Conservation (phyloP, 2,888 invertebrate species). For the Eucriotettix oculatus region DNA sequence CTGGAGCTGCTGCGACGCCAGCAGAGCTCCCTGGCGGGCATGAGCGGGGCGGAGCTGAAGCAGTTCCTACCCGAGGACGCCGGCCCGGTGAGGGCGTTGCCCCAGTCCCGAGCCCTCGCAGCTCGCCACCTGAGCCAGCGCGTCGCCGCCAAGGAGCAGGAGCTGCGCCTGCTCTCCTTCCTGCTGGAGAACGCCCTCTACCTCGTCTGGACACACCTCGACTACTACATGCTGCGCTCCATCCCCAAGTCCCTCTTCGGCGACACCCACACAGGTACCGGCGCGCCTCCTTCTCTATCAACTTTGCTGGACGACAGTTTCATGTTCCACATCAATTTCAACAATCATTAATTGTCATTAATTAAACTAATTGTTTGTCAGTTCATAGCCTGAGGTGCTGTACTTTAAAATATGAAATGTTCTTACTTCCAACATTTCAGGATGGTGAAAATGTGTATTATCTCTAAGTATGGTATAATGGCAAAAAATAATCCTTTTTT, state of each 20-base stretch:
- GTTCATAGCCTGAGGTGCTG: too few relatives aligned
- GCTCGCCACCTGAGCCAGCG: slow-evolving; percentile 30
- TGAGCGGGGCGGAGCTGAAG: slow-evolving; percentile 17
- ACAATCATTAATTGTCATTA: too few relatives aligned
- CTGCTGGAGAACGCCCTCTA: slow-evolving; percentile 56
- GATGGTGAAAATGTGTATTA: too few relatives aligned
- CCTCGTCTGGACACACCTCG: slow-evolving; percentile 60
- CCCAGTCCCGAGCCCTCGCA: slow-evolving; percentile 15
- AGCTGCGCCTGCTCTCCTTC: slow-evolving; percentile 42
- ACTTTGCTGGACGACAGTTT: too few relatives aligned
- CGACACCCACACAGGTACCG: neutral
- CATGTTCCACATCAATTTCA: too few relatives aligned
- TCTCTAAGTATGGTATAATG: too few relatives aligned
- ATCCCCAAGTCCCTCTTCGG: slow-evolving; percentile 23
- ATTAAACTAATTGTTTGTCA: too few relatives aligned
- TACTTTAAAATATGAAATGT: too few relatives aligned
- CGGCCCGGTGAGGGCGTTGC: neutral
- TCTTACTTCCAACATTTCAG: too few relatives aligned
- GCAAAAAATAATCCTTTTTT: too few relatives aligned
- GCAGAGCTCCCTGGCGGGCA: slow-evolving; percentile 28
- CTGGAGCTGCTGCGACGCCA: slow-evolving; percentile 32
- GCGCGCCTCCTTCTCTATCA: too few relatives aligned
- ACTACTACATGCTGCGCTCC: slow-evolving; percentile 48
- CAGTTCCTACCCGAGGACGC: slow-evolving; percentile 15
- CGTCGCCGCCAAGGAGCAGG: slow-evolving; percentile 36